Evolutionary conservation across 2,797 vertebrate genomes (phyloP).

Genomic region (Eulemur coronatus): DNA sequence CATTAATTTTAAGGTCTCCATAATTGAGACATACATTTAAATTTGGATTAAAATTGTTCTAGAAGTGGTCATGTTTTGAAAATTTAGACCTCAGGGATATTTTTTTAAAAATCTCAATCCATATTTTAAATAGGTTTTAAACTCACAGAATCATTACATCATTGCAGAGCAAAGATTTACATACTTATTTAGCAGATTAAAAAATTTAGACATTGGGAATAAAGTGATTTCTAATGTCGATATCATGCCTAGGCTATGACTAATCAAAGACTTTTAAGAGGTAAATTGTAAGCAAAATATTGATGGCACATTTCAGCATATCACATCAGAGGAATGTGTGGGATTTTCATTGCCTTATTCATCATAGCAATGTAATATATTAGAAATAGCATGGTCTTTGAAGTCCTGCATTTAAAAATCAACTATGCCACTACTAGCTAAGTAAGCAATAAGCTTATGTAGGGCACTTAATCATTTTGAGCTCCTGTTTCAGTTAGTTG

Average conservation of each 20-base stretch:
- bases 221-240: background rate
- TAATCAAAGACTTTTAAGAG: background rate
- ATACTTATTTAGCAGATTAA: background rate
- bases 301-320: background rate
- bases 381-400: background rate
- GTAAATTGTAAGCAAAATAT: background rate
- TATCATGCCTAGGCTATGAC: background rate
- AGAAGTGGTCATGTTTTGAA: background rate
- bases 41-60: background rate
- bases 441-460: background rate
- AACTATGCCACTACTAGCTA: background rate
- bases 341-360: background rate
- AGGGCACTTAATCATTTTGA: background rate
- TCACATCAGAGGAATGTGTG: background rate
- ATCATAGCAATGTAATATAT: background rate
- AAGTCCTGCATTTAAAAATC: background rate
- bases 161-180: background rate
- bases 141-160: background rate
- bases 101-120: background rate
- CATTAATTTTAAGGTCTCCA: background rate
- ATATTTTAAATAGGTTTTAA: background rate
- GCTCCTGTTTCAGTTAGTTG: background rate
- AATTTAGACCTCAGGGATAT: background rate
- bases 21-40: background rate
- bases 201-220: background rate